A percentile compares a stretch with the other conserved stretches of the same genome.
Conservation (phyloP, 2,888 invertebrate genomes). For the Metalampra italica region DNA sequence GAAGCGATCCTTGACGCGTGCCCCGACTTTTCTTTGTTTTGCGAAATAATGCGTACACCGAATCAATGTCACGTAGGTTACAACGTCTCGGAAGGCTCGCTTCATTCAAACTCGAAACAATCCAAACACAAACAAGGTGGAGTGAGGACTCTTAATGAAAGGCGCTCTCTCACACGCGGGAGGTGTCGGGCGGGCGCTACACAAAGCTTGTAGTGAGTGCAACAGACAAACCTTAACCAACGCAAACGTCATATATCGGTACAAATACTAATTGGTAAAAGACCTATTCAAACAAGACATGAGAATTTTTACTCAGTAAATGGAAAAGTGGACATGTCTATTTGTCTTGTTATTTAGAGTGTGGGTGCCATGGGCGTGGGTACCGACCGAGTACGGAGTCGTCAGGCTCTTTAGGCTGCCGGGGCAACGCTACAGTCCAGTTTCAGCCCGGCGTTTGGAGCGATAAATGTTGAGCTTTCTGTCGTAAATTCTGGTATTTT, state of each 20-base stretch:
- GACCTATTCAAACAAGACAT: constrained; percentile 74
- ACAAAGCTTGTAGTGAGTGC: constrained; percentile 51
- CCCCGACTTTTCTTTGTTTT: constrained; percentile 27
- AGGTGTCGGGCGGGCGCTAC: constrained; percentile 45
- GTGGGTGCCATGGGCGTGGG: constrained; percentile 69
- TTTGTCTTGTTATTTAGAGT: constrained; percentile 75
- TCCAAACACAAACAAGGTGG: constrained; percentile 54
- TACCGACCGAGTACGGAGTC: constrained; percentile 46
- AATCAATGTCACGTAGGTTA: background rate
- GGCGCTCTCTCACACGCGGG: constrained; percentile 33
- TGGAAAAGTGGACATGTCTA: constrained; percentile 74
- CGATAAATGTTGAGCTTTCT: constrained; percentile 3
- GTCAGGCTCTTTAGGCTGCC: constrained; percentile 46
- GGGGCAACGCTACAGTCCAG: constrained; percentile 28
- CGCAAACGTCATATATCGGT: constrained; percentile 63
- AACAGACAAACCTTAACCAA: constrained; percentile 51
- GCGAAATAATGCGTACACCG: constrained; percentile 10
- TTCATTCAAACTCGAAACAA: constrained; percentile 37
- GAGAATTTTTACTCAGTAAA: constrained; percentile 75
- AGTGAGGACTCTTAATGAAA: constrained; percentile 36
- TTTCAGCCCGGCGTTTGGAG: constrained; percentile 10
- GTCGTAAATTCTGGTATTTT: constrained; percentile 19
- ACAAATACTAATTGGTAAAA: constrained; percentile 77
- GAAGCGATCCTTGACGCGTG: constrained; percentile 22
- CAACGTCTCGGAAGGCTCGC: constrained; percentile 22